Percentiles rank a stretch among this genome's conserved stretches.
These are phyloP conservation scores for Scaptomyza pallida DNA, from an alignment of 1,140 invertebrate genomes.

Conservation along the genomic window DNA sequence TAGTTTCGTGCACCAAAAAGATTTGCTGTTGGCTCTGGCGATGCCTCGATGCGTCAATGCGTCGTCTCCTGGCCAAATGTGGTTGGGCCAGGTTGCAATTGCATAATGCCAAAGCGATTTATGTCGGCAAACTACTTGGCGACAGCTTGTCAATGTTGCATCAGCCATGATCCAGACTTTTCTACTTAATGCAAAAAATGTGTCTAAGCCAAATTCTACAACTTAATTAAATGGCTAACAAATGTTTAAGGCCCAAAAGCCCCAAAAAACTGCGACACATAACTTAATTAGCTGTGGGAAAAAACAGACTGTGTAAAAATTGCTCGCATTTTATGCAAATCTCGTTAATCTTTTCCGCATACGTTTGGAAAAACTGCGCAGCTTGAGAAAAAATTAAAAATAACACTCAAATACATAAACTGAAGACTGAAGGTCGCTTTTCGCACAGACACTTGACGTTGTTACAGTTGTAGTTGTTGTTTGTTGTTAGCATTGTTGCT, in stretches of 20 bases:
- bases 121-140: conserved; percentile 1
- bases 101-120: conserved; percentile 47
- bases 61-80: conserved; percentile 40
- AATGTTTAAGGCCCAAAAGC: neutral
- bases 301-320: conserved; percentile 22
- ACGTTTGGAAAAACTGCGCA: conserved; percentile 54
- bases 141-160: conserved; percentile 25
- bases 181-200: neutral
- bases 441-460: conserved; percentile 19
- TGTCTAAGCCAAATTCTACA: conserved; percentile 49
- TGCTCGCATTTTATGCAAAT: conserved; percentile 69
- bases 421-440: conserved; percentile 65
- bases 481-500: conserved; percentile 30
- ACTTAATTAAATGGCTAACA: conserved; percentile 36
- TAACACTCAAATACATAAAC: conserved; percentile 52
- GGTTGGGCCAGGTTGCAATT: conserved; percentile 44
- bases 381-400: conserved; percentile 58
- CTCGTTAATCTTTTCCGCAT: conserved; percentile 72
- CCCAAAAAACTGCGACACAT: conserved; percentile 24
- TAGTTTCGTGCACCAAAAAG: conserved; percentile 58
- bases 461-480: conserved; percentile 10
- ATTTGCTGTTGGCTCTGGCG: conserved; percentile 20
- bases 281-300: conserved; percentile 64
- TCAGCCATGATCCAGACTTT: conserved; percentile 16
- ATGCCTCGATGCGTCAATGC: conserved; percentile 68